Percentiles rank a stretch among this genome's conserved stretches.
phyloP scores from a whole-genome alignment of 2,797 vertebrate species.

The Bucorvus abyssinicus region DNA sequence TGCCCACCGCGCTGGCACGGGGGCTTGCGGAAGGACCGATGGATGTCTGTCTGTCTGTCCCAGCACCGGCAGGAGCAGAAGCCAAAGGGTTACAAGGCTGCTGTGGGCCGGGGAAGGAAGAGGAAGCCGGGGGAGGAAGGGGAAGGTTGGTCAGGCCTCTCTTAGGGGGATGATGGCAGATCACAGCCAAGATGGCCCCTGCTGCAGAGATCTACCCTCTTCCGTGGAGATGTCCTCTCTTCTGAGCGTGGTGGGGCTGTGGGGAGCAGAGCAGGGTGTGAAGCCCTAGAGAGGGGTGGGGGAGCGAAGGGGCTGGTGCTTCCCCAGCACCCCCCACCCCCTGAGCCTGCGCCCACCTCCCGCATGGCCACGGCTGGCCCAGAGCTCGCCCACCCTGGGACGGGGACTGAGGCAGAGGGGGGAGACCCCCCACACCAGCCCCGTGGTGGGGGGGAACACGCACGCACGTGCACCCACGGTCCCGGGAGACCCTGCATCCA shows the following conservation, averaged over 20 bases:
- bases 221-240: too few species aligned
- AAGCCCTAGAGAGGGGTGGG: background rate
- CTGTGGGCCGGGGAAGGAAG: background rate
- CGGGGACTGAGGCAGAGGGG: background rate
- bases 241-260: background rate
- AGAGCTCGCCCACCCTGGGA: too few species aligned
- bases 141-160: background rate
- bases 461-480: background rate
- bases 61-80: background rate
- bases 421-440: background rate
- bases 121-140: background rate
- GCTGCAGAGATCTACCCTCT: background rate
- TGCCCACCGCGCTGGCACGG: accelerated
- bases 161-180: too few species aligned
- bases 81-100: background rate
- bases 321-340: background rate
- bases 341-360: background rate
- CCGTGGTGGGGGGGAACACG: background rate
- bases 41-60: background rate
- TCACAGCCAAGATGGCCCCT: background rate
- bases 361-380: background rate
- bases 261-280: background rate
- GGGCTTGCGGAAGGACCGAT: background rate
- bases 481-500: background rate
- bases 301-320: background rate